phyloP scores from a whole-genome alignment of 2,888 invertebrate species.

The Drosophila subquinaria region DNA sequence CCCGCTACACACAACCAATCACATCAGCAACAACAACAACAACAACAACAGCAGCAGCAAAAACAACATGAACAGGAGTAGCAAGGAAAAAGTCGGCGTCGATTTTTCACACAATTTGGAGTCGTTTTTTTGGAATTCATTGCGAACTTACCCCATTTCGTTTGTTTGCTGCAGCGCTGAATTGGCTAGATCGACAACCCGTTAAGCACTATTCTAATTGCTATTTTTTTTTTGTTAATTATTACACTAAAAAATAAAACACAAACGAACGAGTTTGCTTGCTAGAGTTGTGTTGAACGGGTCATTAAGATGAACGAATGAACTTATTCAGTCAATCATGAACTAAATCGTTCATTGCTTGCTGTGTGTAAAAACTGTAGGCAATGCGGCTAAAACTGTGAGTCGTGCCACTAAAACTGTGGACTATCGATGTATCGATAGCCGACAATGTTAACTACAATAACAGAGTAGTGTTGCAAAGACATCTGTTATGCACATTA shows the following conservation, averaged over 20 bases:
- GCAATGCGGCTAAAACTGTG: constrained; percentile 60
- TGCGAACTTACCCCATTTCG: constrained; percentile 67
- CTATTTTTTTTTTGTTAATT: constrained; percentile 60
- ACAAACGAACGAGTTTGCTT: constrained; percentile 46
- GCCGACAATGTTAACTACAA: constrained; percentile 21
- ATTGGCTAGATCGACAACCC: constrained; percentile 47
- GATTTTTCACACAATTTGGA: constrained; percentile 72
- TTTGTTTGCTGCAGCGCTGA: constrained; percentile 53
- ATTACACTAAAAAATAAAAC: constrained; percentile 68
- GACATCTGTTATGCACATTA: background rate
- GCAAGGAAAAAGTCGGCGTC: constrained; percentile 66
- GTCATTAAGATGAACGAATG: too few species aligned
- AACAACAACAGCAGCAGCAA: constrained; percentile 2
- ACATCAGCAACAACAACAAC: constrained; percentile 37
- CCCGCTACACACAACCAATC: constrained; percentile 56
- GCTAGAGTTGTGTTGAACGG: too few species aligned
- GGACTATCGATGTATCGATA: background rate
- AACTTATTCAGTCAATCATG: background rate
- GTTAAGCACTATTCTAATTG: constrained; percentile 55
- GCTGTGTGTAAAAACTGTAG: constrained; percentile 51
- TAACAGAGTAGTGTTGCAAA: constrained; percentile 17
- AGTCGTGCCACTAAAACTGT: constrained; percentile 32
- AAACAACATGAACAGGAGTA: constrained; percentile 20
- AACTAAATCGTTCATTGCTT: constrained; percentile 22
- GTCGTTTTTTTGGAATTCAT: constrained; percentile 21